Evolutionary conservation across 2,113 vertebrate species (phyloP).

Genomic region (Caloenas nicobarica): DNA sequence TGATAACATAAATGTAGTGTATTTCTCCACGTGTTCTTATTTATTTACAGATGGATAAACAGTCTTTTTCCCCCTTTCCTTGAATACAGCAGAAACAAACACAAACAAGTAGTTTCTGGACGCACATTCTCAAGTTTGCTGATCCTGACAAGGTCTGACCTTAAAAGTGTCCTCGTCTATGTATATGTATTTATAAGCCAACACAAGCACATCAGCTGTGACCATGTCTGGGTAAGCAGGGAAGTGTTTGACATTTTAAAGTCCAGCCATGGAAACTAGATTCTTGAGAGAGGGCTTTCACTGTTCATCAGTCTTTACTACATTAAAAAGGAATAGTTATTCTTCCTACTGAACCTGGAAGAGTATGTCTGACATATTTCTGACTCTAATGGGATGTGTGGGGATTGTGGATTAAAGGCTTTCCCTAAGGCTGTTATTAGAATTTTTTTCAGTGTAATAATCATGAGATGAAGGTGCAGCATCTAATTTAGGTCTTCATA

Average conservation of each 20-base stretch:
- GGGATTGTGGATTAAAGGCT: constrained; percentile 27
- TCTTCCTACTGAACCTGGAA: neutral
- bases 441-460: neutral
- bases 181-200: neutral
- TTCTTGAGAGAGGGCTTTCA: neutral
- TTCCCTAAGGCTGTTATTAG: constrained; percentile 13
- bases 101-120: neutral
- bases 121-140: neutral
- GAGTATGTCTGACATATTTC: neutral
- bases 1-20: neutral
- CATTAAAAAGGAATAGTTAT: neutral
- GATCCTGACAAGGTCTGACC: neutral
- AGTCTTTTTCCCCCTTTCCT: neutral
- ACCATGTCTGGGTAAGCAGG: neutral
- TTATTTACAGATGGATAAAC: neutral
- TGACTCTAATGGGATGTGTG: neutral
- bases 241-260: neutral
- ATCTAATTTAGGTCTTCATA: constrained; percentile 23
- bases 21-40: neutral
- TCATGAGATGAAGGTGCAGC: neutral
- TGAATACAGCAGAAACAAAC: neutral
- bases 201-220: neutral
- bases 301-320: neutral
- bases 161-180: neutral
- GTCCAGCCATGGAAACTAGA: neutral